Evolutionary conservation across 2,797 vertebrate species (phyloP), one percentile per base, ranked within the genome.

Genomic region (Apogon hyalosoma): DNA sequence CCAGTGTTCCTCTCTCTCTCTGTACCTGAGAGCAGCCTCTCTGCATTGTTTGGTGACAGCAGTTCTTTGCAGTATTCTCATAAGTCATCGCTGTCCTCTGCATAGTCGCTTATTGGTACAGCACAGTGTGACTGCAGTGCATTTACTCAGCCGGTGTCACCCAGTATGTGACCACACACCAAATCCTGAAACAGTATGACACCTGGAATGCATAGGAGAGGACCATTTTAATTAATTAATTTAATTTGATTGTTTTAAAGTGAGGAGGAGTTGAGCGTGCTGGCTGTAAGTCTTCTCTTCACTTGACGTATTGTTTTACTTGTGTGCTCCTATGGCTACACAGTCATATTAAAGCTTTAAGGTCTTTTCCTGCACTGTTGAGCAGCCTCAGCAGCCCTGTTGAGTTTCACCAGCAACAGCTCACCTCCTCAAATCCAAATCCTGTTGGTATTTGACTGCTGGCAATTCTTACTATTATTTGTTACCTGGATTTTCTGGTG

Each of bases 231-330:
- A 4, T 4, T 4, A 3, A 6, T 28, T 28, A 3, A 4, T 4
- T 4, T 28, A 6, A 28, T 28, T 28, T 28, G 24, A 28, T 28
- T 28, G 24, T 28, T 28, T 28, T 28, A 3, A 28, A 28, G 24
- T 28, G 4, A 28, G 24, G 24, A 28, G 24, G 18, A 39, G 43
- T 47, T 13, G 13, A 36, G 63, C 19, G 57, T 8, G 28, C 18
- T 69, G 47, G 64, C 54, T 45, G 18, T 13, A 31, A 47, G 42
- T 63, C 56, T 67, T 36, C 41, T n/a, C 36, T 41, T 48, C 11
- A 4, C 57, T 57, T 42, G 8, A 69, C 73, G 53, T 45, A 4
- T 69, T 57, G 66, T 76, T 77, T 74, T 69, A 63, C n/a, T 60
- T 58, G 46, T 24, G 9, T 48, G 59, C 69, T 66, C 67, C 18